Conservation (phyloP, 1,140 invertebrate genomes). For the fruit fly (Drosophila melanogaster) region Release_6_plus_ISO1_MT NC_004354.4:13032501-13033000, state of each 20-base stretch:
- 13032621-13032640: constrained; percentile 91
- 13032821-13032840: constrained; percentile 90
- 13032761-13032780: constrained; percentile 93
- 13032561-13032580: constrained; percentile 49
- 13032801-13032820: constrained; percentile 89
- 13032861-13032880: constrained; percentile 71
- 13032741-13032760: constrained; percentile 87
- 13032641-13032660: constrained; percentile 92
- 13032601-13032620: constrained; percentile 85
- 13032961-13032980: too few relatives aligned
- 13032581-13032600: constrained; percentile 57
- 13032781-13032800: constrained; percentile 91
- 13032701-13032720: constrained; percentile 62
- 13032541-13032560: constrained; percentile 88
- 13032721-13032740: constrained; percentile 68
- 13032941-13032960: too few relatives aligned
- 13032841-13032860: constrained; percentile 86
- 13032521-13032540: constrained; percentile 94
- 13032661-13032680: constrained; percentile 90
- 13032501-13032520: constrained; percentile 93
- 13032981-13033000: neutral
- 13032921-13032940: constrained; percentile 25
- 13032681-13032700: constrained; percentile 86
- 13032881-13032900: constrained; percentile 66
- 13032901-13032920: constrained; percentile 75